A percentile compares a stretch with the other conserved stretches of the same genome.
Conservation (phyloP, 2,797 vertebrate species). For the Zalophus californianus region DNA sequence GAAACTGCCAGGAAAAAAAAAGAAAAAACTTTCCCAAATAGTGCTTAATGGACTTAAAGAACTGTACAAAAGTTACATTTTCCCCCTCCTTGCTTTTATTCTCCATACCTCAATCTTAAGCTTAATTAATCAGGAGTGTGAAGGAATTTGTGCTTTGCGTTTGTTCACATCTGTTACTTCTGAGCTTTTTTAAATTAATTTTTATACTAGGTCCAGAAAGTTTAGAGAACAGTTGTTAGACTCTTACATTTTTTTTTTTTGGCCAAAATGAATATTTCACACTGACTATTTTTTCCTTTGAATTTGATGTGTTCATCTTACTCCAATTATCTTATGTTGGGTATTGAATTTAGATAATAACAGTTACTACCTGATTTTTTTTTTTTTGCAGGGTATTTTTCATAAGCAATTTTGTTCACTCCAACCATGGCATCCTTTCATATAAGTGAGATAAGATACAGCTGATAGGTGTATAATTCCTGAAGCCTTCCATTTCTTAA, state of each 20-base stretch:
- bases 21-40: conserved; percentile 83
- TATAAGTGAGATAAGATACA: conserved; percentile 83
- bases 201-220: conserved; percentile 63
- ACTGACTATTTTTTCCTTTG: conserved; percentile 66
- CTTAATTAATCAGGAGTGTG: conserved; percentile 73
- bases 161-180: conserved; percentile 83
- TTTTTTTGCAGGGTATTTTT: conserved; percentile 79
- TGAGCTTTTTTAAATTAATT: conserved; percentile 75
- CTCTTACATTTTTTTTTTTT: background rate
- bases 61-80: conserved; percentile 75
- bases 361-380: conserved; percentile 76
- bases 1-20: conserved; percentile 77
- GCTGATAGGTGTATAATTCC: conserved; percentile 77
- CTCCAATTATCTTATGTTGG: background rate
- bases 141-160: conserved; percentile 82
- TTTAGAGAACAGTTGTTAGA: conserved; percentile 37
- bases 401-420: conserved; percentile 79
- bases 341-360: conserved; percentile 72
- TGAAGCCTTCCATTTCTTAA: conserved; percentile 75
- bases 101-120: conserved; percentile 71
- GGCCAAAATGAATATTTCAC: conserved; percentile 55
- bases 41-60: conserved; percentile 81
- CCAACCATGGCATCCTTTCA: conserved; percentile 79
- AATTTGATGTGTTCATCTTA: conserved; percentile 73
- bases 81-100: conserved; percentile 76